These are phyloP conservation scores for Acanthococcus lagerstroemiae DNA, from an alignment of 2,888 invertebrate genomes.

Conservation along the genomic window DNA sequence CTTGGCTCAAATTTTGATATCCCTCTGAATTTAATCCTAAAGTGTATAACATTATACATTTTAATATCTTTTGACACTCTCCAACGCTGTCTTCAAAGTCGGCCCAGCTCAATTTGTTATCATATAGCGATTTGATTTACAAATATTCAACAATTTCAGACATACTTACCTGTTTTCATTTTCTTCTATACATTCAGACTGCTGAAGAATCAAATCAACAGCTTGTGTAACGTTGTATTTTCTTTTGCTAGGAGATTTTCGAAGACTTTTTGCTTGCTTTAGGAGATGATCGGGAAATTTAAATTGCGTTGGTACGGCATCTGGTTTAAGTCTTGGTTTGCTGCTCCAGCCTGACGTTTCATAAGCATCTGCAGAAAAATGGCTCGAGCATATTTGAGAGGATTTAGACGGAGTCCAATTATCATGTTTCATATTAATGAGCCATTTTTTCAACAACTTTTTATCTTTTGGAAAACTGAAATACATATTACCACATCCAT, in stretches of 20 bases:
- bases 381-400: neutral
- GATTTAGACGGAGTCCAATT: neutral
- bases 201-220: too few relatives aligned
- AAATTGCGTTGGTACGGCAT: constrained; percentile 10
- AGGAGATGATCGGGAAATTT: neutral
- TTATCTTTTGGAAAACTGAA: constrained; percentile 12
- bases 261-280: neutral
- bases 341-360: neutral
- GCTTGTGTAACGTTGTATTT: neutral
- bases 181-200: neutral
- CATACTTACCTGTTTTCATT: neutral
- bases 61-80: too few relatives aligned
- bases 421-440: neutral
- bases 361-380: constrained; percentile 6
- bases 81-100: neutral
- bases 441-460: neutral
- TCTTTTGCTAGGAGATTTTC: neutral
- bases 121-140: neutral
- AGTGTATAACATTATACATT: too few relatives aligned
- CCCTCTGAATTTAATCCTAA: too few relatives aligned
- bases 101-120: neutral
- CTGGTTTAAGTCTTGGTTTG: neutral
- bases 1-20: too few relatives aligned
- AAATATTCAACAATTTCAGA: neutral
- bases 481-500: neutral